Percentiles rank a stretch among this genome's conserved stretches.
Evolutionary conservation across 1,140 invertebrate genomes (phyloP).

Genomic region (Brachionus paranguensis): DNA sequence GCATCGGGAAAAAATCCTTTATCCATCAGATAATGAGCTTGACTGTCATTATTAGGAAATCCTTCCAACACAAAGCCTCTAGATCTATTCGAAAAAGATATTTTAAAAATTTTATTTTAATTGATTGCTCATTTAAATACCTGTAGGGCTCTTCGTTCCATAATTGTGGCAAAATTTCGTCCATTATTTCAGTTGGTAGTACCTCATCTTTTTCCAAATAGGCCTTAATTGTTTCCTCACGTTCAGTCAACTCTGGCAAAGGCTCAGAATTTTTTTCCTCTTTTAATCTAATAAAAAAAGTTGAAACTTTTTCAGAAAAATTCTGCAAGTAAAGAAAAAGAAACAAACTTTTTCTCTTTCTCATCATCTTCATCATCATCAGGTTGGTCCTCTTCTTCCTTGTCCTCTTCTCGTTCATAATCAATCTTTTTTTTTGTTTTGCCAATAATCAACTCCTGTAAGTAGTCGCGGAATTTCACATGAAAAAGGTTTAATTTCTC

Average conservation of each 20-base stretch:
- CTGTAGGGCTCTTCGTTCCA: conserved; percentile 55
- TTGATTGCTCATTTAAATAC: conserved; percentile 40
- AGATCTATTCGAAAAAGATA: not conserved
- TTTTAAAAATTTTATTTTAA: not conserved
- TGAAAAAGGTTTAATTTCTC: conserved; percentile 54
- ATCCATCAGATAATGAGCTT: conserved; percentile 50
- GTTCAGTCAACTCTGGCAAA: conserved; percentile 50
- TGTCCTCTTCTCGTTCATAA: conserved; percentile 50
- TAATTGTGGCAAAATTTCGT: conserved; percentile 50
- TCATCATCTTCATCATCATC: conserved; percentile 34
- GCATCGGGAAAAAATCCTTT: conserved; percentile 52
- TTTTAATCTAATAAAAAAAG: not conserved
- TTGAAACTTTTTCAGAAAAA: not conserved
- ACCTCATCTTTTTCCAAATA: conserved; percentile 50
- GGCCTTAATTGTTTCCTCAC: conserved; percentile 54
- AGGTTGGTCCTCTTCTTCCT: conserved; percentile 45
- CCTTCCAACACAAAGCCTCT: conserved; percentile 55
- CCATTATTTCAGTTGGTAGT: conserved; percentile 50
- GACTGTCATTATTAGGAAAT: conserved; percentile 52
- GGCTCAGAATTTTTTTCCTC: conserved; percentile 44
- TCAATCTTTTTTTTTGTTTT: conserved; percentile 55
- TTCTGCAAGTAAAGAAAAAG: not conserved
- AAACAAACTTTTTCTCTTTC: conserved; percentile 21
- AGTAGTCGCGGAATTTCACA: conserved; percentile 53
- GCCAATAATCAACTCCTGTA: conserved; percentile 54